Evolutionary conservation across 2,113 vertebrate species (phyloP).

Genomic region (Callipepla californica): DNA sequence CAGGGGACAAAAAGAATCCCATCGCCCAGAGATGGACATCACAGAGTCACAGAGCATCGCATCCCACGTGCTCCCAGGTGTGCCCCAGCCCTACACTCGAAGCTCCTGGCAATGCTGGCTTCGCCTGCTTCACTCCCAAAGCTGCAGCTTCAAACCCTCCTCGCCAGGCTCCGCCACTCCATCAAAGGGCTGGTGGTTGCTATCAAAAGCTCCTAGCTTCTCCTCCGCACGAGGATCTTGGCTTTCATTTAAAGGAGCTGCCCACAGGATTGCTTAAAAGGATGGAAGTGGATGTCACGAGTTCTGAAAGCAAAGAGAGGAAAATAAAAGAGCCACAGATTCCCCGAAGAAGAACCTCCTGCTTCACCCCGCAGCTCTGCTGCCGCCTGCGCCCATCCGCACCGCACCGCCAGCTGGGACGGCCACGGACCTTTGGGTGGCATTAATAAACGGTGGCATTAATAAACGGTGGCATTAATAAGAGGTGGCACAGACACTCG

Average conservation of each 20-base stretch:
- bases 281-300: neutral
- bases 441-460: neutral
- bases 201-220: neutral
- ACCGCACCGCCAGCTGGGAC: neutral
- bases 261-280: neutral
- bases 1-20: neutral
- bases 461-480: neutral
- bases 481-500: no score
- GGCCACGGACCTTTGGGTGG: neutral
- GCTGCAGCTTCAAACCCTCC: neutral
- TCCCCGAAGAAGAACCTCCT: neutral
- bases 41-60: no score
- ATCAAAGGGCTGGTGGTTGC: neutral
- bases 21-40: neutral
- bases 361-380: neutral
- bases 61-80: neutral
- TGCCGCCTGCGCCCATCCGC: no score
- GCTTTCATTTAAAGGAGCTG: slow-evolving; percentile 21
- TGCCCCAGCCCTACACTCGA: neutral
- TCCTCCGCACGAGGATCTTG: rapidly evolving
- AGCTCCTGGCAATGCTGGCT: neutral
- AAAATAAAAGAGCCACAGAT: neutral
- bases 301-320: neutral
- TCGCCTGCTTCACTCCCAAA: neutral
- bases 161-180: rapidly evolving